Percentiles rank a stretch among this genome's conserved stretches.
These are phyloP conservation scores for Camelus bactrianus DNA, from an alignment of 2,113 vertebrate species.

Conservation along the genomic window DNA sequence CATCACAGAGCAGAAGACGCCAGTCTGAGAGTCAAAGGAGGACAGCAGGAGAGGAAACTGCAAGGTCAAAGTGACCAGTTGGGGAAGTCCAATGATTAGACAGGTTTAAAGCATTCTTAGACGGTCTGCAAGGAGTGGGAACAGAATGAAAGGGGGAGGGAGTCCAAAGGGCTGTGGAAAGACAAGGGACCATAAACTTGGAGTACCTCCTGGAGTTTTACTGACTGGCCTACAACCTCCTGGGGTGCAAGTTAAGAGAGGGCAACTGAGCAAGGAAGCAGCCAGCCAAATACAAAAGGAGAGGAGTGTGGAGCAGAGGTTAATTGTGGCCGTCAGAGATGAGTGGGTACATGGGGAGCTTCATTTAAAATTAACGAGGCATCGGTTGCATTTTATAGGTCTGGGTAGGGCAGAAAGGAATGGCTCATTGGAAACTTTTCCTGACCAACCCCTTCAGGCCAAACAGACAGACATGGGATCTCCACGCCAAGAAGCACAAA, in stretches of 20 bases:
- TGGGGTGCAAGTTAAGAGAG: neutral
- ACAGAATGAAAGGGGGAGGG: neutral
- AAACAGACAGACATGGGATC: neutral
- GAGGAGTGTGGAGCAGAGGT: conserved; percentile 34
- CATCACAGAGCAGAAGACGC: conserved; percentile 56
- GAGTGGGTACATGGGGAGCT: conserved; percentile 74
- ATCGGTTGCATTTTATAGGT: conserved; percentile 73
- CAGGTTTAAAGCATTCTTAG: conserved; percentile 64
- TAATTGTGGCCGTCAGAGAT: conserved; percentile 81
- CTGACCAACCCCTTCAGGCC: conserved; percentile 56
- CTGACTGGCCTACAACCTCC: neutral
- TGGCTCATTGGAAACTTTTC: neutral
- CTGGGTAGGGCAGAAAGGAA: conserved; percentile 57
- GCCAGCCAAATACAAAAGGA: conserved; percentile 38
- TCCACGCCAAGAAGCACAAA: conserved; percentile 1
- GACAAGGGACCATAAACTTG: neutral
- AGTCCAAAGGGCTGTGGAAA: neutral
- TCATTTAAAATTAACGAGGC: conserved; percentile 78
- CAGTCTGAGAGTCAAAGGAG: conserved; percentile 41
- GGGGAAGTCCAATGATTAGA: conserved; percentile 57
- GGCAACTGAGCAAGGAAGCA: conserved; percentile 42
- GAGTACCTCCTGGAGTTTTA: conserved; percentile 62
- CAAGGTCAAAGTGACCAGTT: conserved; percentile 41
- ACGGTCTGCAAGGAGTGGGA: neutral
- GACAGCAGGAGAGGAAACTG: conserved; percentile 68